Conservation (phyloP, 2,888 invertebrate genomes). For the Ceramica pisi region DNA sequence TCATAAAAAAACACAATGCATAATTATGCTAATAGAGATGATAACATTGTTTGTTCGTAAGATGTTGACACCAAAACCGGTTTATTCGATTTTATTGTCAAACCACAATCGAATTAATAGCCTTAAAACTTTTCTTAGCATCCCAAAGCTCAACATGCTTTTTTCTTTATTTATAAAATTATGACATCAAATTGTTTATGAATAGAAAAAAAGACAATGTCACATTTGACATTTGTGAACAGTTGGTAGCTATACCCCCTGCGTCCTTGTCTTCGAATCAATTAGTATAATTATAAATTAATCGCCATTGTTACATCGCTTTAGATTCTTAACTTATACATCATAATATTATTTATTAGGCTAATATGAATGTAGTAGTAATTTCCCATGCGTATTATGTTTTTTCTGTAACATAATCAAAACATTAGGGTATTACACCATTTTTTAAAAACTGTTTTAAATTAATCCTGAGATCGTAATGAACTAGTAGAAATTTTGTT, state of each 20-base stretch:
- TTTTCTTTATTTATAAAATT: constrained; percentile 7
- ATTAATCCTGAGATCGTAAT: too few species aligned
- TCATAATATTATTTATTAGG: constrained; percentile 2
- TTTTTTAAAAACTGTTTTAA: too few species aligned
- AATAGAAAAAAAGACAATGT: constrained; percentile 20
- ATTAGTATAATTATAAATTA: neutral
- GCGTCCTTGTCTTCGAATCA: neutral
- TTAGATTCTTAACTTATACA: neutral
- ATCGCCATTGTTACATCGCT: neutral
- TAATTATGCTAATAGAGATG: constrained; percentile 38
- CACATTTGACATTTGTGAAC: constrained; percentile 12
- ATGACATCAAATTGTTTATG: constrained; percentile 4
- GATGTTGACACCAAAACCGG: constrained; percentile 27
- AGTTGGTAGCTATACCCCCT: neutral
- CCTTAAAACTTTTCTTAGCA: neutral
- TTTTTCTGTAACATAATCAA: constrained; percentile 1
- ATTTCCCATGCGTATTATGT: constrained; percentile 1
- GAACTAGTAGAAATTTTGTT: too few species aligned
- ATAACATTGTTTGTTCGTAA: constrained; percentile 40
- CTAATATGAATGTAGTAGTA: constrained; percentile 5
- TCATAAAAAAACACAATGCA: constrained; percentile 41
- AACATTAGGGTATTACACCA: too few species aligned
- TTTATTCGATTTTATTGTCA: constrained; percentile 35
- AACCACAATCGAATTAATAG: constrained; percentile 31
- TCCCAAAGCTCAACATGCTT: neutral